Conservation (phyloP, 2,888 invertebrate genomes). For the Pecten maximus region DNA sequence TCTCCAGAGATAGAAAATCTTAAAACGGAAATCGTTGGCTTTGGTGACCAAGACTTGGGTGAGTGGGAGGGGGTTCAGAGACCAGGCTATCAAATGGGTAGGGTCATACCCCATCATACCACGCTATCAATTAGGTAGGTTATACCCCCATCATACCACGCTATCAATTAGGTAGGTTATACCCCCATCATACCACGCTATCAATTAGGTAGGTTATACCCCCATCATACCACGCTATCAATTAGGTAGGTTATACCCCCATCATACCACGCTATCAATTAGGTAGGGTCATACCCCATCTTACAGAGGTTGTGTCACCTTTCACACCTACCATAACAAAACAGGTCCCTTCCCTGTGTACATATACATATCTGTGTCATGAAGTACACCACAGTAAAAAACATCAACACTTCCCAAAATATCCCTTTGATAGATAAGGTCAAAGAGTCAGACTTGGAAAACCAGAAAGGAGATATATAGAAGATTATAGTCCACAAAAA, state of each 20-base stretch:
- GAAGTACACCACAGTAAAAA: background rate
- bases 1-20: background rate
- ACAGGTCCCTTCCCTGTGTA: background rate
- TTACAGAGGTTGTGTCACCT: background rate
- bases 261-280: background rate
- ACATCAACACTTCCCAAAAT: background rate
- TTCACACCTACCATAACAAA: background rate
- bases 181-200: no score
- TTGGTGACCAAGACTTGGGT: background rate
- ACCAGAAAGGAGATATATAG: background rate
- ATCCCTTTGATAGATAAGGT: background rate
- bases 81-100: background rate
- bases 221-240: background rate
- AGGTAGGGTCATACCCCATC: background rate
- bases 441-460: background rate
- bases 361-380: background rate
- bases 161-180: no score
- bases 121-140: background rate
- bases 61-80: background rate
- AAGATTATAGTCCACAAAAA: background rate
- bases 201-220: background rate
- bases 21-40: no score
- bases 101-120: background rate
- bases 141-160: background rate
- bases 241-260: background rate